A percentile compares a stretch with the other conserved stretches of the same genome.
These are phyloP conservation scores for Felis catus DNA, from an alignment of 2,113 vertebrate genomes.

Conservation along the genomic window F.catus_Fca126_mat1.0 CM031414.1:94775001-94775500, in stretches of 20 bases:
- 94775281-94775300: not conserved
- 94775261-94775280: not conserved
- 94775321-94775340: not conserved
- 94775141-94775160: not conserved
- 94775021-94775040: not conserved
- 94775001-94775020: not conserved
- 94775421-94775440: not conserved
- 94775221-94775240: not conserved
- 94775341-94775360: not conserved
- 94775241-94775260: not conserved
- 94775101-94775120: not conserved
- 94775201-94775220: not conserved
- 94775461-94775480: not conserved
- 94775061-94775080: not conserved
- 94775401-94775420: not conserved
- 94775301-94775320: not conserved
- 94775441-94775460: not conserved
- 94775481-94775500: not conserved
- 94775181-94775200: rapidly evolving
- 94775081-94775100: not conserved
- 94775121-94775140: not conserved
- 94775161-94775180: not conserved
- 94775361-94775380: not conserved
- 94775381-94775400: not conserved
- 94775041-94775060: not conserved